Conservation (phyloP, 2,888 invertebrate species). For the Tetanocera ferruginea region DNA sequence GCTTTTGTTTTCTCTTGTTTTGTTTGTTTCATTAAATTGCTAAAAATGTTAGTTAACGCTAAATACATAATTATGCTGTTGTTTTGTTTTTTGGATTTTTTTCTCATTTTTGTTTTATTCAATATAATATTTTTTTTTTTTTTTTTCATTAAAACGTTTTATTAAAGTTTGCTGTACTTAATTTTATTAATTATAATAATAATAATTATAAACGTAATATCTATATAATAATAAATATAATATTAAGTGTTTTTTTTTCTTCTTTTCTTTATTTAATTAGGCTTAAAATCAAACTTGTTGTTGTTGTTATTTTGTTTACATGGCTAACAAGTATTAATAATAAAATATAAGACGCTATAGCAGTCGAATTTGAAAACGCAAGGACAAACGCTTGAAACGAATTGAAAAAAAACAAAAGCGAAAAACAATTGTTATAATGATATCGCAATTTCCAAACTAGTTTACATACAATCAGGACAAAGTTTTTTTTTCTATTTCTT, state of each 20-base stretch:
- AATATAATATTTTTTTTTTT: conserved; percentile 44
- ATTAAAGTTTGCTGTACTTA: conserved; percentile 40
- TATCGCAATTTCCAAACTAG: neutral
- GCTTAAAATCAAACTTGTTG: conserved; percentile 24
- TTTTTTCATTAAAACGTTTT: conserved; percentile 36
- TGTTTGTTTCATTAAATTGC: conserved; percentile 41
- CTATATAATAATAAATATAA: conserved; percentile 46
- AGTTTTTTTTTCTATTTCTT: conserved; percentile 20
- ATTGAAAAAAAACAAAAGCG: neutral
- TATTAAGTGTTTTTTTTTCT: conserved; percentile 30
- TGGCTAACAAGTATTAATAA: conserved; percentile 22
- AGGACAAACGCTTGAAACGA: neutral
- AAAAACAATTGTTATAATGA: neutral
- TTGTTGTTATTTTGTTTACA: conserved; percentile 7
- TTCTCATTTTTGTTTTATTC: conserved; percentile 31
- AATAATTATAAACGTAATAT: conserved; percentile 40
- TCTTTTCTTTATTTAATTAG: conserved; percentile 6
- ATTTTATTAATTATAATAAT: conserved; percentile 27
- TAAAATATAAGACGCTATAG: neutral
- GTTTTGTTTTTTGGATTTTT: conserved; percentile 17
- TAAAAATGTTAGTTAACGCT: conserved; percentile 47
- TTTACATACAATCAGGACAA: neutral
- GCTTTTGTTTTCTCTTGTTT: conserved; percentile 5
- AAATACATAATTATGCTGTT: conserved; percentile 40
- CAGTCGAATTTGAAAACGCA: neutral